A percentile compares a stretch with the other conserved stretches of the same genome.
phyloP scores from a whole-genome alignment of 2,888 invertebrate species.

The Stictocephala bisonia region DNA sequence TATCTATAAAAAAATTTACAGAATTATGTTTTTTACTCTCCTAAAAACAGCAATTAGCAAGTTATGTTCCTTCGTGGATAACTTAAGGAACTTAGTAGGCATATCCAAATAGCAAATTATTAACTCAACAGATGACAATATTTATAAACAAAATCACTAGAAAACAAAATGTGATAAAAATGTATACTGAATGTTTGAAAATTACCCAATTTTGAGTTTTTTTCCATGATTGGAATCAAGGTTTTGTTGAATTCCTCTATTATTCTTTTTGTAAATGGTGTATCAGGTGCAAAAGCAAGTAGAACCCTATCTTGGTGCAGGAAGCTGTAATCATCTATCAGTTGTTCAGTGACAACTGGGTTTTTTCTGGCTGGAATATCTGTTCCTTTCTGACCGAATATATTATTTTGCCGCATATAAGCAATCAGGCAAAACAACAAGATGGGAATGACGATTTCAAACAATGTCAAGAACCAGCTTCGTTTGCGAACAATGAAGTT shows the following conservation, averaged over 20 bases:
- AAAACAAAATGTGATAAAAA: not conserved
- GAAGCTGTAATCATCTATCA: slow-evolving; percentile 1
- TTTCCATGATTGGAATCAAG: not conserved
- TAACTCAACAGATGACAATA: not conserved
- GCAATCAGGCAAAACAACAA: slow-evolving; percentile 42
- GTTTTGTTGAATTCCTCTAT: slow-evolving; percentile 21
- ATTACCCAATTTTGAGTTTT: not conserved
- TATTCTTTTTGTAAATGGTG: not conserved
- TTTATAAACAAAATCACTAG: not conserved
- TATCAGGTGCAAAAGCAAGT: slow-evolving; percentile 34
- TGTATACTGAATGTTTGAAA: not conserved
- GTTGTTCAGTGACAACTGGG: not conserved
- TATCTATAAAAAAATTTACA: too few relatives aligned
- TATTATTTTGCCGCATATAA: slow-evolving; percentile 12
- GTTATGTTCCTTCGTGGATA: too few relatives aligned
- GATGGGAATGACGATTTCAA: slow-evolving; percentile 51
- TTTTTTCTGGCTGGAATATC: not conserved
- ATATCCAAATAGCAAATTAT: too few relatives aligned
- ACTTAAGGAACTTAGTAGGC: too few relatives aligned
- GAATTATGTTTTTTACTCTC: too few relatives aligned
- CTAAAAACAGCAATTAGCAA: too few relatives aligned
- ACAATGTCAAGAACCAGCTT: slow-evolving; percentile 49
- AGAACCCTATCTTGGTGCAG: slow-evolving; percentile 8
- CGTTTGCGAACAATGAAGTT: slow-evolving; percentile 49
- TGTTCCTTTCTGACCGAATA: not conserved